Evolutionary conservation across 2,797 vertebrate species (phyloP), one percentile per base, ranked within the genome.

Genomic region (Poecilia velifera): DNA sequence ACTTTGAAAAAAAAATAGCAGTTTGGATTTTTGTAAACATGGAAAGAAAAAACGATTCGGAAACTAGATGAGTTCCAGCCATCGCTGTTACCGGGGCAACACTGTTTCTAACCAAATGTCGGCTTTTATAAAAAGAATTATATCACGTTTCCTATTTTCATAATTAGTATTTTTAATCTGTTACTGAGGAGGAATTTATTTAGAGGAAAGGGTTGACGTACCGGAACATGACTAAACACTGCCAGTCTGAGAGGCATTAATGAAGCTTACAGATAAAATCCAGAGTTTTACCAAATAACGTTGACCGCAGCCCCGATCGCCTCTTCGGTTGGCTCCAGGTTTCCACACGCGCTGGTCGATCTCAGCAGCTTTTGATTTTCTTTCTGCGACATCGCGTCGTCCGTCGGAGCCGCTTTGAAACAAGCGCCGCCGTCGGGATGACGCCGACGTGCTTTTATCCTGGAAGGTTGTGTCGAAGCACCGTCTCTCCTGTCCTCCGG

Each of bases 221-320:
- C 8, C 28, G n/a, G 18, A 55, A 43, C 41, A 39, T 7, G 62
- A 57, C 36, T 22, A 7, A 49, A 41, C 41, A 72, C 70, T 59
- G 53, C 25, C 18, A 12, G 6, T 57, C 9, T 43, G 47, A 53
- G 51, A 68, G 76, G 22, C 41, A 47, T 59, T 1, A 72, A 72
- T 36, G 3, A 66, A 34, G 41, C 43, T 62, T 72, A 49, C 34
- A 62, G 74, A 25, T 76, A 76, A 73, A 43, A 53, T 25, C 43
- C n/a, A 76, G 53, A 45, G 39, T 51, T 39, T 46, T 71, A 49
- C 46, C 31, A 13, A 55, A 49, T 14, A 16, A 31, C 34, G 6
- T 25, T 34, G 9, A 34, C 45, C 36, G 59, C 14, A 2, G 25
- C 49, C 8, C 49, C 6, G 20, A 51, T 22, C 18, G 6, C 6